These are phyloP conservation scores for Anguilla marmorata DNA, from an alignment of 2,797 vertebrate genomes.

Conservation along the genomic window DNA sequence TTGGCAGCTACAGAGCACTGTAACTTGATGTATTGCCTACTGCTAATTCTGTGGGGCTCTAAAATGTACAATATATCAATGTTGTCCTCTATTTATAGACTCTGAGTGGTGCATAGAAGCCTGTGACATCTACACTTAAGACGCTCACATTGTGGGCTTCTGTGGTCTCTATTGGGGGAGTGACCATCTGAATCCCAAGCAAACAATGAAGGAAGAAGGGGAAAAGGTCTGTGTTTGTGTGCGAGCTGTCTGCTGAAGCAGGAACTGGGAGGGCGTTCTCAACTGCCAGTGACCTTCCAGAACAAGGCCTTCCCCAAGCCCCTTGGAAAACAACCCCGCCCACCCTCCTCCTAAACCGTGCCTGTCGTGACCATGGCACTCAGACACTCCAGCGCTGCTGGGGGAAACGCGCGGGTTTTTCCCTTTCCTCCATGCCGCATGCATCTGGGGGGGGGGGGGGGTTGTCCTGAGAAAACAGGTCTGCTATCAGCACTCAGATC, in stretches of 20 bases:
- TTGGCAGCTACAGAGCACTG: neutral
- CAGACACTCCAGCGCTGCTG: no score
- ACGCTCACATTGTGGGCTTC: neutral
- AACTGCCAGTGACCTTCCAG: constrained; percentile 65
- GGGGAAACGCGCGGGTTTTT: constrained; percentile 38
- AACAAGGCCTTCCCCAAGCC: constrained; percentile 76
- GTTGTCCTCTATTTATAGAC: neutral
- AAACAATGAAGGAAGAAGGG: constrained; percentile 65
- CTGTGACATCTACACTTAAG: neutral
- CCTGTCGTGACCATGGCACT: constrained; percentile 40
- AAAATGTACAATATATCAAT: neutral
- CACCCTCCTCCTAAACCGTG: constrained; percentile 38
- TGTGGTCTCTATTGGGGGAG: constrained; percentile 37
- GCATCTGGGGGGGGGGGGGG: neutral
- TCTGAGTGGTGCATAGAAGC: neutral
- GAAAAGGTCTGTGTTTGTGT: constrained; percentile 62
- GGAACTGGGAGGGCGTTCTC: constrained; percentile 75
- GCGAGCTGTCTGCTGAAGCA: constrained; percentile 76
- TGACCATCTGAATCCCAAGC: constrained; percentile 44
- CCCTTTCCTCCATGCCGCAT: neutral
- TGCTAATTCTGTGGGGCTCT: neutral
- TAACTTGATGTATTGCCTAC: neutral
- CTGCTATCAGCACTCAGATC: neutral
- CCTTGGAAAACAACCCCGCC: constrained; percentile 71
- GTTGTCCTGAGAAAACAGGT: neutral